A percentile compares a stretch with the other conserved stretches of the same genome.
Conservation (phyloP, 2,888 invertebrate species). For the Rambutsinella grinnellia region DNA sequence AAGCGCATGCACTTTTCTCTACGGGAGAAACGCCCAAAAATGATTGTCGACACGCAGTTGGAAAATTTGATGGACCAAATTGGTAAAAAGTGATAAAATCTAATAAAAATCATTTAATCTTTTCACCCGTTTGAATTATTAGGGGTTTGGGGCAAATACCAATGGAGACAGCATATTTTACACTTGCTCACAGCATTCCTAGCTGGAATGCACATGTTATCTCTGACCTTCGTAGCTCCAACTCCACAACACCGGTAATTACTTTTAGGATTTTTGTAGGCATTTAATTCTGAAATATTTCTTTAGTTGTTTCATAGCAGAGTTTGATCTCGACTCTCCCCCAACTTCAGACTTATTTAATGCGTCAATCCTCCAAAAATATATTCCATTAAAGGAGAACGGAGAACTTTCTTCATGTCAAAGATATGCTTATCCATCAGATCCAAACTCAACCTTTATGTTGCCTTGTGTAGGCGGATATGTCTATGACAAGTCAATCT, state of each 20-base stretch:
- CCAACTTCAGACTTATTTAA: conserved; percentile 49
- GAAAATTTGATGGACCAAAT: no score
- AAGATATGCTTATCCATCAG: conserved; percentile 59
- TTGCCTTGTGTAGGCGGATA: conserved; percentile 46
- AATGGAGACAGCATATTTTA: conserved; percentile 61
- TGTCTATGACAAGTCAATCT: conserved; percentile 53
- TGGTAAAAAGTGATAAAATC: no score
- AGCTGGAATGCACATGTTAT: conserved; percentile 64
- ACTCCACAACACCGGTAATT: conserved; percentile 55
- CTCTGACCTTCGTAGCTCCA: conserved; percentile 57
- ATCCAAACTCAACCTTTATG: conserved; percentile 3
- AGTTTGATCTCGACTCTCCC: conserved; percentile 47
- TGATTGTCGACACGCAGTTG: no score
- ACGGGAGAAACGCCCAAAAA: no score
- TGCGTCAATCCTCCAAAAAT: conserved; percentile 65
- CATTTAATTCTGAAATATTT: no score
- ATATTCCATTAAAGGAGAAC: conserved; percentile 74
- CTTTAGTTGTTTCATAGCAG: conserved; percentile 59
- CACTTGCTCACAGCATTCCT: conserved; percentile 61
- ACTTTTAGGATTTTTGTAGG: neutral
- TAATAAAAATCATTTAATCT: no score
- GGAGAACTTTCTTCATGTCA: conserved; percentile 78
- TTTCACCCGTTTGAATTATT: no score
- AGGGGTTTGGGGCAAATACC: conserved; percentile 65
- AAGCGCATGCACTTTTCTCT: no score